phyloP scores from a whole-genome alignment of 2,888 invertebrate genomes.

The Arctia plantaginis region DNA sequence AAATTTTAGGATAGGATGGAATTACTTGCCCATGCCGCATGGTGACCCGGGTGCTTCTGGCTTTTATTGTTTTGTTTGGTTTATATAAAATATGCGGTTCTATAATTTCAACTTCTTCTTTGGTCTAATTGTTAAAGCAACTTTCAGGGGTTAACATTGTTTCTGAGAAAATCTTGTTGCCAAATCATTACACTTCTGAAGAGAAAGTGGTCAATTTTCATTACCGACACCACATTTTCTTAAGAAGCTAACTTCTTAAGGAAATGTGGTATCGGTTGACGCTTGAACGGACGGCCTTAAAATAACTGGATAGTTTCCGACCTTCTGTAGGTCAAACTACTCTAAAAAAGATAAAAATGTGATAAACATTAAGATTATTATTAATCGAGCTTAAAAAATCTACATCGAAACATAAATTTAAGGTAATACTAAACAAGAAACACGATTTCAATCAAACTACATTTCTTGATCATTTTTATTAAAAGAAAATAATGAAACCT shows the following conservation, averaged over 20 bases:
- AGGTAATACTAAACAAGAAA: not conserved
- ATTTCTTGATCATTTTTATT: not conserved
- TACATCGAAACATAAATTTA: not conserved
- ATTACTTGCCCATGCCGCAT: no score
- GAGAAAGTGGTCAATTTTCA: not conserved
- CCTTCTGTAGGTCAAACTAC: not conserved
- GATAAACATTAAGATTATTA: not conserved
- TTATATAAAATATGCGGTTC: no score
- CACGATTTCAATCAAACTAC: not conserved
- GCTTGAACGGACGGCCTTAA: not conserved
- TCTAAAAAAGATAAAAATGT: not conserved
- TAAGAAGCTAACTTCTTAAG: no score
- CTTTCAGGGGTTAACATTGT: not conserved
- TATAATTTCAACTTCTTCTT: no score
- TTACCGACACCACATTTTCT: not conserved
- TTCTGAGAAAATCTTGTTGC: not conserved
- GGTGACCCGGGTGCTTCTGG: no score
- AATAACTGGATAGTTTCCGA: not conserved
- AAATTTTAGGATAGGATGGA: no score
- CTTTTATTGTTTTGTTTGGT: no score
- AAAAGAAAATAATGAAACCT: not conserved
- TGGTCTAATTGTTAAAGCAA: no score
- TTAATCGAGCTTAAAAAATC: not conserved
- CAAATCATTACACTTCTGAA: not conserved
- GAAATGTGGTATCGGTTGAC: no score